Evolutionary conservation across 2,113 vertebrate genomes (phyloP).

Genomic region (Gavia stellata): DNA sequence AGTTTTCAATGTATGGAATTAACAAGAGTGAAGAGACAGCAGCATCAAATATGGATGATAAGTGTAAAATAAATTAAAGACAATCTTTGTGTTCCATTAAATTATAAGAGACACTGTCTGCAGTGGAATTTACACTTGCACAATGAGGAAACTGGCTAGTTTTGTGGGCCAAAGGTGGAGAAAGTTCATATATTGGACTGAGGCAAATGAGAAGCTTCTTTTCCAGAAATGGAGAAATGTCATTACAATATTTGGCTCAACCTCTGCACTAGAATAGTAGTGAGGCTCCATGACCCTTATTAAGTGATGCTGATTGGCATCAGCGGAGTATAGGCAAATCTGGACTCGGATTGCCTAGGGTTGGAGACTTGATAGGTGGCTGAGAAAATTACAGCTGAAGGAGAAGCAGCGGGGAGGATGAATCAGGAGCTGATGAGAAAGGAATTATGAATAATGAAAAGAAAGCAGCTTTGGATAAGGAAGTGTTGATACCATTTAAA

Average conservation of each 20-base stretch:
- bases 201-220: background rate
- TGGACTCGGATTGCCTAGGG: background rate
- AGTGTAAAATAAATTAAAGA: background rate
- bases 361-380: no score
- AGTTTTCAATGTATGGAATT: background rate
- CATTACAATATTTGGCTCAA: background rate
- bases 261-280: background rate
- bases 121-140: background rate
- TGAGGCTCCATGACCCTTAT: background rate
- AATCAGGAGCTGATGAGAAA: background rate
- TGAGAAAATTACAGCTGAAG: background rate
- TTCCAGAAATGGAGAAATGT: background rate
- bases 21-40: background rate
- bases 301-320: background rate
- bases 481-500: background rate
- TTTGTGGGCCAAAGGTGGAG: background rate
- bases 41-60: background rate
- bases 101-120: background rate
- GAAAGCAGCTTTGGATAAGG: background rate
- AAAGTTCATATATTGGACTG: background rate
- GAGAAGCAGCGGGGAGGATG: background rate
- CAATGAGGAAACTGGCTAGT: background rate
- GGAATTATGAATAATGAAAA: background rate
- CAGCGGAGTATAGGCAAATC: background rate
- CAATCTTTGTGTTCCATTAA: background rate